phyloP scores from a whole-genome alignment of 2,113 vertebrate genomes.

The Corvus hawaiiensis region DNA sequence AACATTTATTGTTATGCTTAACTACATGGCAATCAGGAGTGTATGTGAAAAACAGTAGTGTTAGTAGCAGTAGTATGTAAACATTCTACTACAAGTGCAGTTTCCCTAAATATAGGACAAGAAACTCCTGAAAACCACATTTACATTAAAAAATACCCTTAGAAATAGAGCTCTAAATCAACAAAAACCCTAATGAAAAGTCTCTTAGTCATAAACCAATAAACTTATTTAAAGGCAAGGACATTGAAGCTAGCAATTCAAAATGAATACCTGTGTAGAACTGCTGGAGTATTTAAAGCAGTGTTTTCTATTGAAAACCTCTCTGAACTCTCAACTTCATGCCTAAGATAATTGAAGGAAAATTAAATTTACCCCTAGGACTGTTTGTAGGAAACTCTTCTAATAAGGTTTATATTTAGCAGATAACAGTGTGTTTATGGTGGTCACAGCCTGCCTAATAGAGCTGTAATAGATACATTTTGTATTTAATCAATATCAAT shows the following conservation, averaged over 20 bases:
- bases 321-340: not conserved
- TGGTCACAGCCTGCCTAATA: constrained; percentile 31
- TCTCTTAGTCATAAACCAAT: not conserved
- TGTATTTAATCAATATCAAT: constrained; percentile 46
- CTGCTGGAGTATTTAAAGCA: not conserved
- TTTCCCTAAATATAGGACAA: not conserved
- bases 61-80: not conserved
- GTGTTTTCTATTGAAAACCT: not conserved
- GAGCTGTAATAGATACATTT: not conserved
- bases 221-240: not conserved
- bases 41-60: not conserved
- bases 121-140: not conserved
- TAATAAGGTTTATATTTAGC: constrained; percentile 42
- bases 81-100: not conserved
- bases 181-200: not conserved
- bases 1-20: not conserved
- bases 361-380: constrained; percentile 45
- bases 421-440: constrained; percentile 15
- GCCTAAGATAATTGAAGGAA: constrained; percentile 34
- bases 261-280: not conserved
- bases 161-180: not conserved
- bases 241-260: not conserved
- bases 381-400: constrained; percentile 13
- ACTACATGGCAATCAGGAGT: not conserved
- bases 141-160: not conserved